These are phyloP conservation scores for Phaonia tiefii DNA, from an alignment of 2,888 invertebrate genomes.

Conservation along the genomic window DNA sequence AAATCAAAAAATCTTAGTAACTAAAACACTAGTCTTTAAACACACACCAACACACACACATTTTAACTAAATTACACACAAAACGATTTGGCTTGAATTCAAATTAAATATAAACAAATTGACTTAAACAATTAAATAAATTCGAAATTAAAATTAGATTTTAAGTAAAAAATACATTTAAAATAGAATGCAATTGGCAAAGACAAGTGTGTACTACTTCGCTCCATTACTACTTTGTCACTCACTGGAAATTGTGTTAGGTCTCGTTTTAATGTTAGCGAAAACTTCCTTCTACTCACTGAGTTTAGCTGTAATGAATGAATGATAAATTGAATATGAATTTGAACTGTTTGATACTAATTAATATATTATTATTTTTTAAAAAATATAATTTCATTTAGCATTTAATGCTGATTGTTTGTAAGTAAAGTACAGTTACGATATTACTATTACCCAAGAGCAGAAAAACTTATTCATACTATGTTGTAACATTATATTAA, in stretches of 20 bases:
- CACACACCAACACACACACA: background rate
- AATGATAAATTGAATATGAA: no score
- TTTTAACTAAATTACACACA: slow-evolving; percentile 31
- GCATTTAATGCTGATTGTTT: slow-evolving; percentile 24
- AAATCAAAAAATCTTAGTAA: background rate
- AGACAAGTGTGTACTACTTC: no score
- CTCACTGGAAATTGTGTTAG: no score
- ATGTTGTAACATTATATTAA: background rate
- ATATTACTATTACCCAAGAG: no score
- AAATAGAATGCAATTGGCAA: background rate
- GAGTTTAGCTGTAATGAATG: no score
- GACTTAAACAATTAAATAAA: slow-evolving; percentile 7
- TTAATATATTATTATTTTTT: background rate
- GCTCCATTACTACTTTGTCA: no score
- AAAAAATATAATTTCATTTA: slow-evolving; percentile 27
- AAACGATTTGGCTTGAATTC: slow-evolving; percentile 25
- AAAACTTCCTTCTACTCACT: no score
- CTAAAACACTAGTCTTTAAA: slow-evolving; percentile 55
- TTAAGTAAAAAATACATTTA: slow-evolving; percentile 5
- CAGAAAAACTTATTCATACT: no score
- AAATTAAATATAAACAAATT: background rate
- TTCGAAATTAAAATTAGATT: background rate
- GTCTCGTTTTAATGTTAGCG: no score
- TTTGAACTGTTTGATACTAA: background rate
- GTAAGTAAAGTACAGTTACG: slow-evolving; percentile 25